Evolutionary conservation across 1,140 invertebrate genomes (phyloP).

Genomic region (Asbolus verrucosus): DNA sequence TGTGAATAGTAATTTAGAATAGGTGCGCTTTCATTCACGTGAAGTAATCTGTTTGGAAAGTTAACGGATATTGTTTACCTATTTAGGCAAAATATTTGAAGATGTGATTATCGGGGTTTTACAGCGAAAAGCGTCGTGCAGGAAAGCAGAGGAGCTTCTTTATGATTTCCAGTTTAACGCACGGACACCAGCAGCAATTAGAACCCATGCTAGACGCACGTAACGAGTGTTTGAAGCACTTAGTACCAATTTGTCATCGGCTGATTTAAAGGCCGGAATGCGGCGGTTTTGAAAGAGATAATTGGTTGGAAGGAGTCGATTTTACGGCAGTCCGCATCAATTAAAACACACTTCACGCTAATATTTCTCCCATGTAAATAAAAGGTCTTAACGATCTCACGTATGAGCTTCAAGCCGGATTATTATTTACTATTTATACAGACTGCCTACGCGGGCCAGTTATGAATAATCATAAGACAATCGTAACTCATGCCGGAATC

Average conservation of each 20-base stretch:
- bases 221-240: constrained; percentile 7
- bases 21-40: too few relatives aligned
- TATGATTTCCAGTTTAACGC: background rate
- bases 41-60: too few relatives aligned
- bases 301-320: constrained; percentile 39
- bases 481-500: constrained; percentile 38
- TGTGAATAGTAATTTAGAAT: too few relatives aligned
- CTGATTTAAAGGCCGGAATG: constrained; percentile 13
- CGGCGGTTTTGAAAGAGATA: constrained; percentile 23
- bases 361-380: constrained; percentile 40
- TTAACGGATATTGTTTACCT: too few relatives aligned
- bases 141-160: background rate
- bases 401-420: constrained; percentile 37
- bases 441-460: constrained; percentile 20
- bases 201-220: background rate
- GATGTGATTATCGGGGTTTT: too few relatives aligned
- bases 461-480: constrained; percentile 39
- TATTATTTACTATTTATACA: constrained; percentile 39
- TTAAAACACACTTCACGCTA: constrained; percentile 40
- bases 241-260: constrained; percentile 34
- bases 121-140: too few relatives aligned
- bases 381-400: constrained; percentile 42
- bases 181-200: background rate
- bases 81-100: too few relatives aligned
- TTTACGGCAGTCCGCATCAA: constrained; percentile 39